These are phyloP conservation scores for Pachydiplax longipennis DNA, from an alignment of 2,888 invertebrate species.

Conservation along the genomic window DNA sequence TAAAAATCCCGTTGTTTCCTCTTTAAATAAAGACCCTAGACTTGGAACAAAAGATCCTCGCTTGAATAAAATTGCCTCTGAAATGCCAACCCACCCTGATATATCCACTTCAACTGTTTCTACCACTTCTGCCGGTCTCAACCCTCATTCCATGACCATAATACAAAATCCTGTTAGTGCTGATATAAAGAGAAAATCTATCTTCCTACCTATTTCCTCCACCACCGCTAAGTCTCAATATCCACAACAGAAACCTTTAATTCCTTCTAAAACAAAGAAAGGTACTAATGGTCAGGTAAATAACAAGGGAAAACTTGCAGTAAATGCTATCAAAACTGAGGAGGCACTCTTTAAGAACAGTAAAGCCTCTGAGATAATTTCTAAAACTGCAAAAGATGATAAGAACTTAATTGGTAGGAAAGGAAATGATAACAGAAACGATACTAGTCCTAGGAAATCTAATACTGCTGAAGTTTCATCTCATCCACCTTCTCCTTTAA, in stretches of 20 bases:
- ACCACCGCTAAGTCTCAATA: constrained; percentile 16
- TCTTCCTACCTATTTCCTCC: constrained; percentile 39
- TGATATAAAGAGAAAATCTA: constrained; percentile 31
- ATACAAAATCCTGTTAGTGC: constrained; percentile 22
- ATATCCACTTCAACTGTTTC: background rate
- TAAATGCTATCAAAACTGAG: background rate
- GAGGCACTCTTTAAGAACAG: background rate
- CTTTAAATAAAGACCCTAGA: constrained; percentile 45
- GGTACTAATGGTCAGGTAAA: constrained; percentile 40
- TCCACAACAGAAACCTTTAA: constrained; percentile 9
- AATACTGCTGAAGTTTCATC: background rate
- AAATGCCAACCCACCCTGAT: constrained; percentile 28
- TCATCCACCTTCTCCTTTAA: constrained; percentile 19
- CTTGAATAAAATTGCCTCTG: constrained; percentile 42
- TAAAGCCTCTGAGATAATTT: constrained; percentile 1
- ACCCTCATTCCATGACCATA: constrained; percentile 20
- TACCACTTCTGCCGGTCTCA: constrained; percentile 21
- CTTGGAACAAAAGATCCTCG: constrained; percentile 44
- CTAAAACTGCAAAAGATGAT: constrained; percentile 9
- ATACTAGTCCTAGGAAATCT: constrained; percentile 21
- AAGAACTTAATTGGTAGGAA: constrained; percentile 17
- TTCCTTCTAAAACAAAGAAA: constrained; percentile 13
- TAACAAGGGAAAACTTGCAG: background rate
- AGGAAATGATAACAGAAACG: constrained; percentile 4
- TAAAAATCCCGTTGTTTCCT: constrained; percentile 37